Percentiles rank a stretch among this genome's conserved stretches.
These are phyloP conservation scores for Catonia carolina DNA, from an alignment of 2,888 invertebrate species.

Conservation along the genomic window DNA sequence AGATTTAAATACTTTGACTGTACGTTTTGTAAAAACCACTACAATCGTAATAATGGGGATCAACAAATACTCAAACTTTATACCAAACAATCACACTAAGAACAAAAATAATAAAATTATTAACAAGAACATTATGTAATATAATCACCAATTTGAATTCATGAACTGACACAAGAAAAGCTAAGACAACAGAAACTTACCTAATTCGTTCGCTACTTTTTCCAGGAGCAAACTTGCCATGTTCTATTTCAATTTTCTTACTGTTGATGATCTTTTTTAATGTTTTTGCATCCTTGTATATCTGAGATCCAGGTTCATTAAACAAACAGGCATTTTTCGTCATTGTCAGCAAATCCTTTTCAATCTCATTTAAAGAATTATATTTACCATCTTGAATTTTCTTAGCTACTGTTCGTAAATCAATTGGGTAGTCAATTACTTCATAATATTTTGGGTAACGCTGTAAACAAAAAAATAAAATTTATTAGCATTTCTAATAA, in stretches of 20 bases:
- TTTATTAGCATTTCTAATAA: neutral
- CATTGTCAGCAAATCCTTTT: conserved; percentile 83
- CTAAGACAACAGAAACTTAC: no score
- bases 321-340: conserved; percentile 92
- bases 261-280: conserved; percentile 69
- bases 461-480: conserved; percentile 38
- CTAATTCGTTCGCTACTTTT: conserved; percentile 66
- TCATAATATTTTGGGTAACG: conserved; percentile 94
- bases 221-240: conserved; percentile 52
- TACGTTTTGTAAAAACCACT: no score
- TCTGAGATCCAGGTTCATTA: conserved; percentile 93
- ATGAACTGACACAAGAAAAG: no score
- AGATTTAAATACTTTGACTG: no score
- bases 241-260: conserved; percentile 65
- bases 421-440: conserved; percentile 89
- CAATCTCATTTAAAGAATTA: conserved; percentile 71
- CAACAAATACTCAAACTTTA: no score
- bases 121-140: no score
- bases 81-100: no score
- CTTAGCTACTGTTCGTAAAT: conserved; percentile 85
- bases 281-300: conserved; percentile 90
- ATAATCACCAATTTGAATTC: no score
- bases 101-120: no score
- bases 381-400: conserved; percentile 86
- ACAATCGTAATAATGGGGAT: no score